A percentile compares a stretch with the other conserved stretches of the same genome.
These are phyloP conservation scores for Prostheceraeus crozeri DNA, from an alignment of 2,888 invertebrate genomes.

Conservation along the genomic window DNA sequence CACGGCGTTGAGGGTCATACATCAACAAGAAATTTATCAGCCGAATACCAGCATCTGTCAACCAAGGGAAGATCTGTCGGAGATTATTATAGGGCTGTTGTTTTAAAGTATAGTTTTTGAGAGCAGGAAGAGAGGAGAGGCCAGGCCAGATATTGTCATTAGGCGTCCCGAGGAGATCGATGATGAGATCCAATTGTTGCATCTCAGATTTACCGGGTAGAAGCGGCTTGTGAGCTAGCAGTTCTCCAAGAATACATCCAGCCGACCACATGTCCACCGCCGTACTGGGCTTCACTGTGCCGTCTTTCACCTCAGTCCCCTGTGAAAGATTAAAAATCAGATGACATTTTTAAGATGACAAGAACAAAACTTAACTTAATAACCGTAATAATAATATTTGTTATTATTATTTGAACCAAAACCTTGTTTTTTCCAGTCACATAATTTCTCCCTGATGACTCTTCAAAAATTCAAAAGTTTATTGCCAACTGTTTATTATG, in stretches of 20 bases:
- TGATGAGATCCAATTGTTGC: conserved; percentile 67
- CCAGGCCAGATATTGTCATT: conserved; percentile 76
- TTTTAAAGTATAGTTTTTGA: conserved; percentile 58
- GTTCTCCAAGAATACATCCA: conserved; percentile 64
- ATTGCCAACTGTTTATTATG: too few relatives aligned
- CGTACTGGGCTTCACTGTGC: conserved; percentile 72
- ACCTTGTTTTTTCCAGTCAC: too few relatives aligned
- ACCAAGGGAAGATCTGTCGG: conserved; percentile 81
- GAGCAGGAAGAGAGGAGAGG: conserved; percentile 37
- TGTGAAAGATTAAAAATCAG: too few relatives aligned
- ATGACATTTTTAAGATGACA: too few relatives aligned
- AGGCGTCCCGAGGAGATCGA: conserved; percentile 66
- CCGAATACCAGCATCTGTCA: conserved; percentile 77
- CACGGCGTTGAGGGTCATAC: conserved; percentile 90
- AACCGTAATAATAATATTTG: too few relatives aligned
- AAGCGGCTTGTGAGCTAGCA: conserved; percentile 79
- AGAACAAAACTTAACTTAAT: too few relatives aligned
- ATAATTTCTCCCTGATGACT: too few relatives aligned
- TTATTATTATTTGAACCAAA: too few relatives aligned
- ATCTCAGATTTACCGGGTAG: conserved; percentile 86
- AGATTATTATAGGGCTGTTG: conserved; percentile 82
- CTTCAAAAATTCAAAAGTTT: too few relatives aligned
- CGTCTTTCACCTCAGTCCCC: too few relatives aligned
- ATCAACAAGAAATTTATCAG: conserved; percentile 88
- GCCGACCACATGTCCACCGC: conserved; percentile 96